Base-by-base conservation (phyloP, 2,888 invertebrate species). In the Ennomos quercinarius region DNA sequence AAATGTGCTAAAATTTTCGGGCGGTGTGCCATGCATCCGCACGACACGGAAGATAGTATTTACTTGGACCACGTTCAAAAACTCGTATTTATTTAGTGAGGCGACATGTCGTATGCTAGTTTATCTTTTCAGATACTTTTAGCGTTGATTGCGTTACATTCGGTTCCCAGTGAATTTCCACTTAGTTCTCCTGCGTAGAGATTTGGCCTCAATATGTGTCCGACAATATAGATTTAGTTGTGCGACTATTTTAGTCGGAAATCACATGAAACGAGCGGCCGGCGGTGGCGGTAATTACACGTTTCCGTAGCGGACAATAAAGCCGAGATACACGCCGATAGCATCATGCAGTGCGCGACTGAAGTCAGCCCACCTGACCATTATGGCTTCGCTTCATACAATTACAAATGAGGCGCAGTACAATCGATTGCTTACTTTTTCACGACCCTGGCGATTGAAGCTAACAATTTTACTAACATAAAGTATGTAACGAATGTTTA, bases 31-130 rank as follows among this genome's bases (percentile, higher is more conserved):
- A 81, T 74, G 72, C n/a, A n/a, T n/a, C n/a, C n/a, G n/a, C 73
- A 76, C 67, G 74, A 81, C 74, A 79, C 85, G 86, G 88, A 87
- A 88, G 85, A 81, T 65, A 77, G 78, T 83, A 84, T 83, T 83
- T 80, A 83, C 78, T 89, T 89, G 88, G 88, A 89, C 60, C 78
- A 64, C 63, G 83, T 86, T 90, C 88, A 89, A 89, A 74, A 86
- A 78, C 80, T 82, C 77, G 79, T 80, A 81, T 81, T 83, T 84
- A 80, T 86, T n/a, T 84, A 78, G 75, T 77, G 74, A 67, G 74
- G 77, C 71, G 74, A 80, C 78, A 60, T 67, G 75, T 77, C 78
- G 73, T 78, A 78, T 75, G 81, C 78, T 80, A 80, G 81, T 81
- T 79, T 76, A 77, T 78, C 74, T 71, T 66, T 70, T 67, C 65